Base-by-base conservation (phyloP, 1,140 invertebrate genomes). In the Eumeta japonica region DNA sequence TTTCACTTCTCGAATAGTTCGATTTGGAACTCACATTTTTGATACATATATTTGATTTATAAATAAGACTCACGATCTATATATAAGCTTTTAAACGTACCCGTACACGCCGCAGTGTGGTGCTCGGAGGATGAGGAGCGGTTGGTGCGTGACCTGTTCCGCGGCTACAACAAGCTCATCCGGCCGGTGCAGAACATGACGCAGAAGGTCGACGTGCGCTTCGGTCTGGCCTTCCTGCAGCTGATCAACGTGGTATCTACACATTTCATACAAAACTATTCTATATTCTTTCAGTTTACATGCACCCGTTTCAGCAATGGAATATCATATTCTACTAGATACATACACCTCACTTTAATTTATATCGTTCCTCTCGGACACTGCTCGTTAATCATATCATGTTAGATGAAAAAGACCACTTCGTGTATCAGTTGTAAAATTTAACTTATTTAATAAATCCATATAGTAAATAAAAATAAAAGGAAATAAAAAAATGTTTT, bases 111-210 rank as follows among this genome's bases (percentile, higher is more conserved):
- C 20, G n/a, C 46, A 73, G 68, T 62, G 67, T 73, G 68, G 68
- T 88, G 88, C 64, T 94, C 90, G 14, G 94, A 95, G 78, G 94
- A 95, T 83, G 94, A 97, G 75, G 94, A 97, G 75, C 83, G 91
- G 52, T 78, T 99, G 57, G 93, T 99, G 34, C 83, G 93, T 49
- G 93, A 98, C 78, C 82, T 99, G 35, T 98, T 99, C 79, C 85
- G 92, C 58, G 94, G 95, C 45, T 99, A 99, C 83, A 99, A 99
- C 79, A 96, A 97, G 65, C 85, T 99, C 30, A 98, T 99, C 66
- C 84, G 97, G 57, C 97, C 97, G 19, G 97, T 99, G 40, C 87
- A 92, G 73, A 95, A 97, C 71, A 94, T 96, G 85, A 97, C 92
- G 50, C 89, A 97, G 75, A 96, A 94, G 68, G 91, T 99, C 40